These are phyloP conservation scores for Anthonomus grandis DNA, from an alignment of 1,140 invertebrate genomes.

Conservation along the genomic window DNA sequence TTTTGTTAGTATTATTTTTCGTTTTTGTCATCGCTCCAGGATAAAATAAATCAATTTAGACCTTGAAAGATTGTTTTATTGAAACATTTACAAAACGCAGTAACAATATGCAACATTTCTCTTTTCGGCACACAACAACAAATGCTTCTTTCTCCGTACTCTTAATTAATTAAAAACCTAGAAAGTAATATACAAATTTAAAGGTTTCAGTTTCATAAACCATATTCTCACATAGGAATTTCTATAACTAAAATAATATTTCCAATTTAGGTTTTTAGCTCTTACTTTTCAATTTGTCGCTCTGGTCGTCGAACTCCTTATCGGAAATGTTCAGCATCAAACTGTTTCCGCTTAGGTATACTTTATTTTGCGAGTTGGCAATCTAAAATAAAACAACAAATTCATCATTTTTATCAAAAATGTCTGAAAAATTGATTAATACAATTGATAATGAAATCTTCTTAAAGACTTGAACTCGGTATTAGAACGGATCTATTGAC, in stretches of 20 bases:
- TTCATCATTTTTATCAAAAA: too few relatives aligned
- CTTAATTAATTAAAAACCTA: constrained; percentile 12
- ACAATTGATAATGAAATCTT: too few relatives aligned
- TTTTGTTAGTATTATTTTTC: background rate
- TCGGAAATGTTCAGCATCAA: constrained; percentile 98
- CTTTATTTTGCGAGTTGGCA: constrained; percentile 90
- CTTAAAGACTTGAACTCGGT: too few relatives aligned
- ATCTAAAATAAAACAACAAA: constrained; percentile 61
- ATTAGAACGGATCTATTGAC: too few relatives aligned
- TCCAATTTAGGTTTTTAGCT: constrained; percentile 43
- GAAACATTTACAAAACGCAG: constrained; percentile 20
- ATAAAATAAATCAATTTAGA: background rate
- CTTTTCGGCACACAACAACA: background rate
- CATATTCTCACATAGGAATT: background rate
- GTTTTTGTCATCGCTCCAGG: background rate
- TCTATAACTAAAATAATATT: background rate
- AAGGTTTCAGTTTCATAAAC: background rate
- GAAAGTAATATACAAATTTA: background rate
- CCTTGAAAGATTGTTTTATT: constrained; percentile 18
- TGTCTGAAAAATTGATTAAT: too few relatives aligned
- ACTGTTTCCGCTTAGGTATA: constrained; percentile 88
- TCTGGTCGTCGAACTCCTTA: constrained; percentile 84
- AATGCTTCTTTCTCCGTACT: constrained; percentile 2
- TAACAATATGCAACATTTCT: constrained; percentile 24
- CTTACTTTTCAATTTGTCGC: constrained; percentile 82